Evolutionary conservation across 2,888 invertebrate genomes (phyloP), one percentile per base, ranked within the genome.

Genomic region (Frankliniella intonsa): DNA sequence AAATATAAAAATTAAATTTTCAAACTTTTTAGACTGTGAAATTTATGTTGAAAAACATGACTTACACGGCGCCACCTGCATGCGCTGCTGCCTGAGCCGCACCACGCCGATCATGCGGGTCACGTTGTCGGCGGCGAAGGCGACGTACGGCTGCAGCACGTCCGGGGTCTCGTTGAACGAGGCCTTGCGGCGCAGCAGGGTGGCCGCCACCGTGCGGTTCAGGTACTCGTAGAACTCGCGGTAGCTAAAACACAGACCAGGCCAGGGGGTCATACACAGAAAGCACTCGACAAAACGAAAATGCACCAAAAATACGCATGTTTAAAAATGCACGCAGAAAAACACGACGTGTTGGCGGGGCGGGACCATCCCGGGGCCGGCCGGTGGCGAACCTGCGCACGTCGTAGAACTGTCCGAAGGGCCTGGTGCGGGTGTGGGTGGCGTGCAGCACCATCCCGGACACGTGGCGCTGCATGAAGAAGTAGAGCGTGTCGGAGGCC

Each of bases 391-490:
- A 76, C 69, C 22, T 76, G 22, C 11, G 22, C 8, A 76, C 69
- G 69, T 76, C 69, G 69, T 76, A 76, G 69, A 76, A 76, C 69
- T 25, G 69, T 25, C 69, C 69, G 25, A 76, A 76, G 10, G 8
- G 25, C 22, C 69, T 22, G 69, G 69, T 76, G 69, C 69, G 69
- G 8, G 69, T 76, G 69, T 76, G 25, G 10, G 69, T 76, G 25
- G 69, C 22, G 69, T 22, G 12, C 69, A 76, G 69, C 69, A 76
- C 69, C 69, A 76, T 76, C 11, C 69, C 69, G 25, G 69, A 76
- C 7, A 76, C 69, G 69, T 76, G 69, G 22, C 25, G 22, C 69
- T 76, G 69, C 69, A 76, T n/a, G 69, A 25, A 76, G 69, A 25
- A 76, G 69, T 25, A 76, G 69, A 76, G 69, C 69, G 22, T n/a